Evolutionary conservation across 2,113 vertebrate genomes (phyloP).

Genomic region (Camelus bactrianus): DNA sequence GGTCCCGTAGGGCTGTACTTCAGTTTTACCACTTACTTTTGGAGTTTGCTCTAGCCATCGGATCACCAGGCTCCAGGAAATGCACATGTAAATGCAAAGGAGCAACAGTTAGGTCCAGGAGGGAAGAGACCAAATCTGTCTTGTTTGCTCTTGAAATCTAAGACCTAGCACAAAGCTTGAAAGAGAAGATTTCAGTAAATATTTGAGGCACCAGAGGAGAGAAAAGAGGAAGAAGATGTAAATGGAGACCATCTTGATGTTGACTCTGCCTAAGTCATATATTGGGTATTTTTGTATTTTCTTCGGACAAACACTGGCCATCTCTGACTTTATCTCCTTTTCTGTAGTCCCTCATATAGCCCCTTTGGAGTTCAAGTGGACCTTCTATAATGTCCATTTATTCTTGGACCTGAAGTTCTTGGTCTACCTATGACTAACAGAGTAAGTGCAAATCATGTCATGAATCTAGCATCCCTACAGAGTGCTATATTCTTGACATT

Average conservation of each 20-base stretch:
- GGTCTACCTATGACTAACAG: background rate
- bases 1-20: background rate
- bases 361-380: background rate
- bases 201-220: background rate
- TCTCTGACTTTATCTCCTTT: background rate
- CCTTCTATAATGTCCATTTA: background rate
- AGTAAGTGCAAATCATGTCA: background rate
- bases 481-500: background rate
- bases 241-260: background rate
- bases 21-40: background rate
- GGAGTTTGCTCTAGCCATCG: background rate
- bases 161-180: background rate
- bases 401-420: background rate
- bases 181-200: background rate
- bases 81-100: background rate
- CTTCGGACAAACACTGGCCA: background rate
- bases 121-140: background rate
- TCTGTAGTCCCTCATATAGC: background rate
- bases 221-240: background rate
- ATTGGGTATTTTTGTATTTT: background rate
- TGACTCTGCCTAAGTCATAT: background rate
- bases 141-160: background rate
- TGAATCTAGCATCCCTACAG: background rate
- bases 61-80: background rate
- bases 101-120: background rate